These are phyloP conservation scores for Phocides pigmalion DNA, from an alignment of 1,140 invertebrate genomes.

Conservation along the genomic window DNA sequence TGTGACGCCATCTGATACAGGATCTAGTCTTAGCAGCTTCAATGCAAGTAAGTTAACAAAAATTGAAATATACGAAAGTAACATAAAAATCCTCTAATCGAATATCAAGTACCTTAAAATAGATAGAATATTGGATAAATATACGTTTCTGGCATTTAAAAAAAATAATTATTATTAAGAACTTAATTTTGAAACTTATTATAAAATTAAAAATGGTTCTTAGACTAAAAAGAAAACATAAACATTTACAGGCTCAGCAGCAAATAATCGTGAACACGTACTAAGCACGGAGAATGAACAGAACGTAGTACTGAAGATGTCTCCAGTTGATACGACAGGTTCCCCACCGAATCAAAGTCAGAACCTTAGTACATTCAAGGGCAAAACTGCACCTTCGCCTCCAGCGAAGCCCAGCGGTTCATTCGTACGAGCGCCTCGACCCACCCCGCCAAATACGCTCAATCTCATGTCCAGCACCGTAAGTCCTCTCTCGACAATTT, in stretches of 20 bases:
- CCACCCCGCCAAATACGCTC: slow-evolving; percentile 92
- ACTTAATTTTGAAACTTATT: too few relatives aligned
- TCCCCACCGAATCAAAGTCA: slow-evolving; percentile 77
- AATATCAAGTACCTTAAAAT: too few relatives aligned
- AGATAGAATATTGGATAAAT: too few relatives aligned
- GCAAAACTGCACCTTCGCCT: slow-evolving; percentile 81
- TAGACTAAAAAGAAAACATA: not conserved
- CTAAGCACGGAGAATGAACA: slow-evolving; percentile 85
- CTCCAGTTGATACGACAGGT: slow-evolving; percentile 84
- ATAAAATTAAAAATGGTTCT: too few relatives aligned
- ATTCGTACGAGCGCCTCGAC: slow-evolving; percentile 87
- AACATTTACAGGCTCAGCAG: slow-evolving; percentile 59
- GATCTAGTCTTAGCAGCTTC: slow-evolving; percentile 86
- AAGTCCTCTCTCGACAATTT: slow-evolving; percentile 51
- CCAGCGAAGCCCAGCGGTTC: slow-evolving; percentile 70
- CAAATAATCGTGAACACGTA: slow-evolving; percentile 66
- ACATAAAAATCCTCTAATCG: too few relatives aligned
- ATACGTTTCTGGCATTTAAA: too few relatives aligned
- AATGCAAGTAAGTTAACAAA: slow-evolving; percentile 81
- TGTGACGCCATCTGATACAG: slow-evolving; percentile 85
- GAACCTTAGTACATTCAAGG: slow-evolving; percentile 86
- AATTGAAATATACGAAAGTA: slow-evolving; percentile 11
- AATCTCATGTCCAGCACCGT: slow-evolving; percentile 87
- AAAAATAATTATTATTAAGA: too few relatives aligned
- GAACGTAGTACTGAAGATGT: slow-evolving; percentile 90